These are phyloP conservation scores for Atethmia centrago DNA, from an alignment of 2,888 invertebrate species.

Conservation along the genomic window DNA sequence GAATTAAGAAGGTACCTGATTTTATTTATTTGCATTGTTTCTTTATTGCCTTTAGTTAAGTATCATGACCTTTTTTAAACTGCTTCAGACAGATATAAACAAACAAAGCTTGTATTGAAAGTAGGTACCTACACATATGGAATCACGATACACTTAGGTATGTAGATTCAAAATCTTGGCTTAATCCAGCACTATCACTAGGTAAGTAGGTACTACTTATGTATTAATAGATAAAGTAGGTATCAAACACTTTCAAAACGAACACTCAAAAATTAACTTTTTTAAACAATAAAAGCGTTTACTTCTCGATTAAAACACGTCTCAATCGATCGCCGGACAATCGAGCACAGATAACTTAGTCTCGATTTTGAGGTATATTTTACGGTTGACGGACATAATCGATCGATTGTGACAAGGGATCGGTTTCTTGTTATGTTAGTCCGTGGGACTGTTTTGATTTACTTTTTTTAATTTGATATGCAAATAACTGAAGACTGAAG, in stretches of 20 bases:
- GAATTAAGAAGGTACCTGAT: background rate
- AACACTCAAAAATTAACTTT: background rate
- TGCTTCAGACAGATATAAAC: background rate
- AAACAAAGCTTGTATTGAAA: background rate
- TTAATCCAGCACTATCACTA: background rate
- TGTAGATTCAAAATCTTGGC: too few relatives aligned
- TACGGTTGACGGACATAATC: slow-evolving; percentile 84
- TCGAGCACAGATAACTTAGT: slow-evolving; percentile 81
- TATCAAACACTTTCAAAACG: background rate
- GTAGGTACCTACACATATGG: background rate
- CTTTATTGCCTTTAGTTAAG: background rate
- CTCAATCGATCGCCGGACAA: slow-evolving; percentile 70
- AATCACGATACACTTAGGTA: background rate
- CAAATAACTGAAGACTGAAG: slow-evolving; percentile 16
- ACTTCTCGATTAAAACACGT: slow-evolving; percentile 69
- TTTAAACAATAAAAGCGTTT: slow-evolving; percentile 30
- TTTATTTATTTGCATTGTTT: background rate
- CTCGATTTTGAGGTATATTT: slow-evolving; percentile 88
- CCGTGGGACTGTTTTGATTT: slow-evolving; percentile 79
- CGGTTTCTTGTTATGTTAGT: slow-evolving; percentile 82
- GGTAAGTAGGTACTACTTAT: background rate
- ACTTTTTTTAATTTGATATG: slow-evolving; percentile 67
- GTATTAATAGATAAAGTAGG: background rate
- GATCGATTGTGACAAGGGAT: slow-evolving; percentile 88
- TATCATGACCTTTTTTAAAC: background rate